Percentiles rank a stretch among this genome's conserved stretches.
Conservation (phyloP, 1,140 invertebrate genomes). For the Zophobas atratus region DNA sequence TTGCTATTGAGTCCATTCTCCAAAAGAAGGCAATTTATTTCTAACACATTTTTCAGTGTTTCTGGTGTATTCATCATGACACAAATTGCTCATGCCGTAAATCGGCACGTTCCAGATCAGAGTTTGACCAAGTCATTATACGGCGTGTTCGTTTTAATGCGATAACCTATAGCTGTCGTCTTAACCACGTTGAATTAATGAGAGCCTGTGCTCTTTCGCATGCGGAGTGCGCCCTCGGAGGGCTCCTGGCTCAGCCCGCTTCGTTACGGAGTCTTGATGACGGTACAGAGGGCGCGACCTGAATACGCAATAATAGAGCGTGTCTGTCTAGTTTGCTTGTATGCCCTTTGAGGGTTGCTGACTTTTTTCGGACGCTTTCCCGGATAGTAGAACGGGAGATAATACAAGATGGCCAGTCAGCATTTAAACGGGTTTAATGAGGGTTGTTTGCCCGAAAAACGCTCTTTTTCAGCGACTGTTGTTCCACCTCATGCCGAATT, state of each 20-base stretch:
- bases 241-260: constrained; percentile 44
- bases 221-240: constrained; percentile 47
- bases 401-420: constrained; percentile 33
- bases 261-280: constrained; percentile 57
- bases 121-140: constrained; percentile 53
- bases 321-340: constrained; percentile 17
- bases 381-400: constrained; percentile 3
- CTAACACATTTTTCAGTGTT: no score
- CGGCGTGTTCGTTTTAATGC: constrained; percentile 39
- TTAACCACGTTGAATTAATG: constrained; percentile 58
- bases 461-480: not conserved
- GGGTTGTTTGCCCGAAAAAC: constrained; percentile 27
- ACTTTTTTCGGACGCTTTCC: not conserved
- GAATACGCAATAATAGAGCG: constrained; percentile 55
- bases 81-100: constrained; percentile 35
- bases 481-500: not conserved
- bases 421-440: constrained; percentile 28
- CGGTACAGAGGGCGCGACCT: constrained; percentile 45
- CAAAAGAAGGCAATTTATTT: no score
- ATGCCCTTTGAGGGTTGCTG: constrained; percentile 21
- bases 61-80: not conserved
- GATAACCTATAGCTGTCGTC: constrained; percentile 51
- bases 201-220: constrained; percentile 48
- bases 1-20: no score
- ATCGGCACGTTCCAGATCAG: constrained; percentile 48